Evolutionary conservation across 2,888 invertebrate species (phyloP).

Genomic region (Escarpia spicata): DNA sequence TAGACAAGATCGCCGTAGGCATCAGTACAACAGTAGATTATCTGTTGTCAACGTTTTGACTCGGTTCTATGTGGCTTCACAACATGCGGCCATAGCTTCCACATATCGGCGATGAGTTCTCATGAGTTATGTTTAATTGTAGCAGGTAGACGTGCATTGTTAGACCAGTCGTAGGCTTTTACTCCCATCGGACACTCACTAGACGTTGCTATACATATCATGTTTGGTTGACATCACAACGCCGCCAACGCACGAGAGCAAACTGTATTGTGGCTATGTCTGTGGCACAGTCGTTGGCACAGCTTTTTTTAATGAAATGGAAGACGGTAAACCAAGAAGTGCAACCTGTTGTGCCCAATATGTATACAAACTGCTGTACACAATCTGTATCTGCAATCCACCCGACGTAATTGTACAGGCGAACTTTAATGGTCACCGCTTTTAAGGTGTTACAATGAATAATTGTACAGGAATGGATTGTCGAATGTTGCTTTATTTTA

Average conservation of each 20-base stretch:
- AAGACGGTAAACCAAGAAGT: neutral
- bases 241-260: neutral
- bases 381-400: neutral
- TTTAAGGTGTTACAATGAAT: neutral
- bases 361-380: neutral
- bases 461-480: constrained; percentile 14
- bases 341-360: neutral
- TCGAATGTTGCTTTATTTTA: constrained; percentile 16
- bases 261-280: neutral
- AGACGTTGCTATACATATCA: neutral
- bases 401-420: neutral
- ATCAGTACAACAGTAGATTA: neutral
- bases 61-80: neutral
- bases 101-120: neutral
- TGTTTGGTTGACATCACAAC: neutral
- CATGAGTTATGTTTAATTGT: neutral
- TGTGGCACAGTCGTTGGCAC: neutral
- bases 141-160: neutral
- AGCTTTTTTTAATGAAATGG: neutral
- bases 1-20: neutral
- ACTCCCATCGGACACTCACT: neutral
- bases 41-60: neutral
- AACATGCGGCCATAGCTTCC: neutral
- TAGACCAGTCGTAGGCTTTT: neutral
- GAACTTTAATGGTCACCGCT: neutral